Base-by-base conservation (phyloP, 2,113 vertebrate genomes). In the Barbus barbus region DNA sequence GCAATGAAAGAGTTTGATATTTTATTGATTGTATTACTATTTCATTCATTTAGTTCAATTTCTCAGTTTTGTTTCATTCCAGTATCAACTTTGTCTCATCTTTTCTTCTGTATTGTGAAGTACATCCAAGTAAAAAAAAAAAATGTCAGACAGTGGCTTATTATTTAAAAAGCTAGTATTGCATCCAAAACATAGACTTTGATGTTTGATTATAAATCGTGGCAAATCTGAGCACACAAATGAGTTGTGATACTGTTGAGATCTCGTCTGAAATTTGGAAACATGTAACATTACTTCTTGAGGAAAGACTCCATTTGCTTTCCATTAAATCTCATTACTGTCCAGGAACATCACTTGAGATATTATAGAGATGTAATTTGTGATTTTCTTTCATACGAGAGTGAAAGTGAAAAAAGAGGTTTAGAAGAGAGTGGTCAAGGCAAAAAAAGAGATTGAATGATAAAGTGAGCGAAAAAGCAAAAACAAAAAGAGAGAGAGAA, bases 341-440 rank as follows among this genome's bases (percentile, higher is more conserved):
- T 28, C 38, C 3, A 51, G 46, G 44, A 51, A 18, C 24, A 75
- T 28, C 44, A 51, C 24, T n/a, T n/a, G 26, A 76, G 20, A 69
- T 5, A n/a, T 22, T 36, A 22, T 9, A 69, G 33, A 69, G 36
- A 61, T 79, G 3, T 26, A 8, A 24, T 61, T 78, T 28, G 33
- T 85, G 73, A 61, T 81, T 69, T 22, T 36, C 18, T 36, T 71
- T 56, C 36, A 77, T 8, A 82, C 24, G 38, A 61, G n/a, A 69
- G 24, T 28, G 72, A 71, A 56, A 78, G 48, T 53, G 28, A 48
- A 74, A 58, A 86, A 46, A 84, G 82, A 74, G 12, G 46, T 36
- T 36, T 2, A 41, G 22, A 80, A 33, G 11, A 4, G 0, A 9
- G 8, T 33, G 16, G 20, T 53, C 41, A 24, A 22, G 56, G 81